Evolutionary conservation across 2,113 vertebrate genomes (phyloP), one percentile per base, ranked within the genome.

Genomic region (Macroglossus sobrinus): DNA sequence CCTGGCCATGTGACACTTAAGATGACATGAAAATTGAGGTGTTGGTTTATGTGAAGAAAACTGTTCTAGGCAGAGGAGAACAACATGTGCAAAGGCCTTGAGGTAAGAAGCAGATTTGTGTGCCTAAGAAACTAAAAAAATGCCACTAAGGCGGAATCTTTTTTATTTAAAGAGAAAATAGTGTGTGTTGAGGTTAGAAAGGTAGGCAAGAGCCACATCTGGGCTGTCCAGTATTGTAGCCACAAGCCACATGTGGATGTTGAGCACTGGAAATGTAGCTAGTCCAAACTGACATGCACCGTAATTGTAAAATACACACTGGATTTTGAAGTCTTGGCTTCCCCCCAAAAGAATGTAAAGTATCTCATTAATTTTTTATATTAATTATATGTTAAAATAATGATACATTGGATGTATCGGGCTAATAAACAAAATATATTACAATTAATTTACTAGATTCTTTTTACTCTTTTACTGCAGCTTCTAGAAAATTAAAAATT

Each of bases 111-210:
- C 55, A 64, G 12, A 6, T 82, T 94, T 94, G 47, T 89, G 22
- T 96, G 38, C 61, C 79, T 75, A 68, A 74, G 45, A 92, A 92
- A 78, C 50, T 75, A 35, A 81, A 85, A 87, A 94, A 79, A 35
- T 35, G 4, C 33, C 47, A 53, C 38, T 63, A 33, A 68, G 10
- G 11, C 53, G 59, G 24, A 85, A 71, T 93, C 74, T 15, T 85
- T 97, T 26, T 59, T 78, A 55, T 3, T 87, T 47, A 95, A 90
- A 43, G n/a, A 84, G 80, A 95, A 95, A 87, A 72, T 84, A 68
- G 4, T 40, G 4, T 82, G 78, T 63, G 14, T 38, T 86, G 28
- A 90, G 40, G 8, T 94, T 94, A 81, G 12, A 85, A 59, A 86
- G 33, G 16, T 53, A 69, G 66, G 15, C 26, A 85, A 74, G 75